Evolutionary conservation across 2,113 vertebrate species (phyloP).

Genomic region (human (Homo sapiens)): DNA sequence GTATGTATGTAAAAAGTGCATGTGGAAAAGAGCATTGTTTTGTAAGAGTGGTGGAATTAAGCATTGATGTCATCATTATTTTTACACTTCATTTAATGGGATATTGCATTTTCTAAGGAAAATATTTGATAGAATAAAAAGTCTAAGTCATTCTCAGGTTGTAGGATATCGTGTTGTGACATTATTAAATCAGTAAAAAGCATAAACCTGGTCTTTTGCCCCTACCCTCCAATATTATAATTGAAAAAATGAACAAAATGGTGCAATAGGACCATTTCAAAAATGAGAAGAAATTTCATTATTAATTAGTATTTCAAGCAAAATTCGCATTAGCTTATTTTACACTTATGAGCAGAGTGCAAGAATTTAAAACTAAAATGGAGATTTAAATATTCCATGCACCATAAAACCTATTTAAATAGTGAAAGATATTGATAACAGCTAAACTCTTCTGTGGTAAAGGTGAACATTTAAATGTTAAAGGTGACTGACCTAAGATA

Average conservation of each 20-base stretch:
- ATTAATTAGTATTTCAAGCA: constrained; percentile 24
- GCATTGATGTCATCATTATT: background rate
- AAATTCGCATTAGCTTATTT: constrained; percentile 29
- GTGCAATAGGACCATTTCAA: background rate
- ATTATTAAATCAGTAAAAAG: background rate
- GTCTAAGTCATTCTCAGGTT: background rate
- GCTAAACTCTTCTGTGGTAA: background rate
- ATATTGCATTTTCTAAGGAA: constrained; percentile 25
- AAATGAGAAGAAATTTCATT: background rate
- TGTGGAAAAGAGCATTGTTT: background rate
- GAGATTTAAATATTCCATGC: background rate
- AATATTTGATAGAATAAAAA: background rate
- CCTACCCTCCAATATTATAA: background rate
- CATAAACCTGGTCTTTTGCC: background rate
- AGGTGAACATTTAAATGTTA: constrained; percentile 40
- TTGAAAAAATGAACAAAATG: background rate
- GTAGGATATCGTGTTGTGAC: background rate
- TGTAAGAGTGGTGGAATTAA: background rate
- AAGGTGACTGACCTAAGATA: constrained; percentile 34
- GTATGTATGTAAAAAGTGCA: background rate
- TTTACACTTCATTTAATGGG: background rate
- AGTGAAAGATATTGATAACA: constrained; percentile 26
- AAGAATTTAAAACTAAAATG: constrained; percentile 25
- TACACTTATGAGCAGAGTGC: constrained; percentile 13
- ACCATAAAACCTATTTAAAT: constrained; percentile 46